Evolutionary conservation across 1,140 invertebrate genomes (phyloP), one percentile per base, ranked within the genome.

Genomic region (Drosophila repleta): DNA sequence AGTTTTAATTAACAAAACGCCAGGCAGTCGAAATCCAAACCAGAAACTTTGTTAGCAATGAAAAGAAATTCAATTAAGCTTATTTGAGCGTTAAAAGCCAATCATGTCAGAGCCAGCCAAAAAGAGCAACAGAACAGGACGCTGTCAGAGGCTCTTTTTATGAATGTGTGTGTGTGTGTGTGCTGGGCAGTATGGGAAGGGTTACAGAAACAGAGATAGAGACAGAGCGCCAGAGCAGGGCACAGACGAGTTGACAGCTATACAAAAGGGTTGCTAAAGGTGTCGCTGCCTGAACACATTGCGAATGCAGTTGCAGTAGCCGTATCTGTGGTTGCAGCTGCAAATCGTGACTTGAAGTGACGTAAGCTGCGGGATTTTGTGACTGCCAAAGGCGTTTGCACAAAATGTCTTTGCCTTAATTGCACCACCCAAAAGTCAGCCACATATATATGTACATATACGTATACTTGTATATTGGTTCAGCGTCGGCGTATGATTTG

Each of bases 51-150:
- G 82, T 87, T 87, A 79, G 77, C 77, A 83, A 81, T 76, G 77
- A 79, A 90, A 90, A 83, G 88, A 90, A 91, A 91, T 91, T 90
- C 82, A 91, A 91, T 90, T 90, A 91, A 88, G 90, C 90, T 91
- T 91, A 91, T 91, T 91, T 90, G 90, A 91, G 89, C 90, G 90
- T 91, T 91, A 91, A 91, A 91, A 91, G 90, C 90, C 90, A 91
- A 91, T 91, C 90, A 85, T 85, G 88, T 82, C 85, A 85, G 68
- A 49, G 67, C 55, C 74, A 63, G 57, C 79, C 55, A 88, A 83
- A 88, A 79, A 88, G 88, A 83, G 83, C 78, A 63, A 55, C 57
- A 75, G 62, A 15, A 82, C 62, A 70, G 61, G 49, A 51, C 68
- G 5, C 37, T 52, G 48, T 18, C 49, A 26, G 49, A 6, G 48